Evolutionary conservation across 2,888 invertebrate species (phyloP).

Genomic region (Ennomos erosarius): DNA sequence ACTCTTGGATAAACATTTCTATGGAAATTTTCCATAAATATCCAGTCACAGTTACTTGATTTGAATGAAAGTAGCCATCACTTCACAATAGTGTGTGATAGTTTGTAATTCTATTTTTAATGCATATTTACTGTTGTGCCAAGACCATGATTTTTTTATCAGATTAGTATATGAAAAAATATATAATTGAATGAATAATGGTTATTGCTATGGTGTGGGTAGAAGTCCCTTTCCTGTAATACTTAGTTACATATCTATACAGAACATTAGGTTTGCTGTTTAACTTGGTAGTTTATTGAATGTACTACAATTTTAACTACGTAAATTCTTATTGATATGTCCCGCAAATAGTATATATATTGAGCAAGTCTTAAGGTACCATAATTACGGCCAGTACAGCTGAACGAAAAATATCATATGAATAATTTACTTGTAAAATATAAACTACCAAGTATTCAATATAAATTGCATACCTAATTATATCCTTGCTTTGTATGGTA

Average conservation of each 20-base stretch:
- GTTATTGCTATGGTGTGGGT: slow-evolving; percentile 53
- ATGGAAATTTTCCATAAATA: too few relatives aligned
- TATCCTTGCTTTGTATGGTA: slow-evolving; percentile 22
- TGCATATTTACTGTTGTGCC: not conserved
- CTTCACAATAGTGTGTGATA: too few relatives aligned
- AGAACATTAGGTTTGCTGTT: slow-evolving; percentile 15
- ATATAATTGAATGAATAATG: slow-evolving; percentile 36
- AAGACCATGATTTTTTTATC: not conserved
- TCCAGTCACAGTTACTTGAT: too few relatives aligned
- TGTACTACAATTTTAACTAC: too few relatives aligned
- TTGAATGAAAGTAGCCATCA: too few relatives aligned
- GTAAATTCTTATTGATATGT: too few relatives aligned
- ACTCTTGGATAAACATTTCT: too few relatives aligned
- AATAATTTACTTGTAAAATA: not conserved
- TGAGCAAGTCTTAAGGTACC: too few relatives aligned
- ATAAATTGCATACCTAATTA: slow-evolving; percentile 8
- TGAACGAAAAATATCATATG: too few relatives aligned
- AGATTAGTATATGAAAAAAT: slow-evolving; percentile 1
- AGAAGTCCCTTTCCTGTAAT: slow-evolving; percentile 37
- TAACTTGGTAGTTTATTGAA: slow-evolving; percentile 10
- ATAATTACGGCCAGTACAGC: too few relatives aligned
- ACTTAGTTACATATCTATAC: not conserved
- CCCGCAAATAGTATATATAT: too few relatives aligned
- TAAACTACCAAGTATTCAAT: slow-evolving; percentile 10
- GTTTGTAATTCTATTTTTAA: too few relatives aligned